phyloP scores from a whole-genome alignment of 2,888 invertebrate species.

The Limnephilus marmoratus region DNA sequence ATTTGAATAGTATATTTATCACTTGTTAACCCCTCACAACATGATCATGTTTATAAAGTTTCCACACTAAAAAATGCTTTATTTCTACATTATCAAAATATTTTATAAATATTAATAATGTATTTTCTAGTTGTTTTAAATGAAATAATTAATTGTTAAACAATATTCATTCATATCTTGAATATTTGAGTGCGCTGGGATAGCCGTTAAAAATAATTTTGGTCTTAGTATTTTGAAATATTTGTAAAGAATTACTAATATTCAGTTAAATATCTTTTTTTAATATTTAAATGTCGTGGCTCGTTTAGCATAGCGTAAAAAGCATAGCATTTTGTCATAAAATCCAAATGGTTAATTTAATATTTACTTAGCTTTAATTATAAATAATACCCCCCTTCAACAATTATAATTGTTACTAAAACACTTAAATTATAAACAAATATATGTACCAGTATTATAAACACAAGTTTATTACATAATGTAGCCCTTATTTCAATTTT shows the following conservation, averaged over 20 bases:
- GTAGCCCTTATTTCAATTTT: neutral
- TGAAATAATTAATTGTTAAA: neutral
- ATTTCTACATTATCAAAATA: neutral
- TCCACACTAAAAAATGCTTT: neutral
- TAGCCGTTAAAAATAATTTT: neutral
- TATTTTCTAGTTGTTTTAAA: neutral
- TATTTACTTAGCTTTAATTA: conserved; percentile 2
- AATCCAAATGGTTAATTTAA: neutral
- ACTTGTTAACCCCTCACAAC: conserved; percentile 33
- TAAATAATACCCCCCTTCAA: neutral
- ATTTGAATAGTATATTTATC: conserved; percentile 19
- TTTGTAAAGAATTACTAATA: neutral
- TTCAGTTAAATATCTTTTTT: neutral
- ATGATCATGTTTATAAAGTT: neutral
- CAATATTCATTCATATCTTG: neutral
- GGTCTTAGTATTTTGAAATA: neutral
- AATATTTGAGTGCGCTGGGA: neutral
- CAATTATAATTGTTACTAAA: neutral
- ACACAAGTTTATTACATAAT: neutral
- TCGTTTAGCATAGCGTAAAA: neutral
- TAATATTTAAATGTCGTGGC: neutral
- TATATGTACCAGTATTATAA: neutral
- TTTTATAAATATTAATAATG: conserved; percentile 2
- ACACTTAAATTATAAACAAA: neutral
- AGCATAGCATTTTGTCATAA: conserved; percentile 39